Conservation (phyloP, 1,140 invertebrate species). For the Eriocheir sinensis region DNA sequence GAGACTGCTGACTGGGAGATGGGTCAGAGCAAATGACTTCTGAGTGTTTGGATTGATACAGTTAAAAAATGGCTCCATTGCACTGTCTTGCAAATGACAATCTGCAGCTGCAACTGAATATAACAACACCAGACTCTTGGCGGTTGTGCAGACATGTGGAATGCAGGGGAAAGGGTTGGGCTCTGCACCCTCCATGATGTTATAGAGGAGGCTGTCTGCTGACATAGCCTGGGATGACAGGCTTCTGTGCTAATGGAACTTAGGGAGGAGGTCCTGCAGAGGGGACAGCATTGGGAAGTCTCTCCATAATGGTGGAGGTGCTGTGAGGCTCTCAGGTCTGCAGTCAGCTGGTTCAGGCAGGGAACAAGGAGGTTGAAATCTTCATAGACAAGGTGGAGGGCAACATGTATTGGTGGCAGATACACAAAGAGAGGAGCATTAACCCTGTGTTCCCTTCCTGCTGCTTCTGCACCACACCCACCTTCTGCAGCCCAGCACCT, state of each 20-base stretch:
- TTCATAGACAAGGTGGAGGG: constrained; percentile 94
- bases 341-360: constrained; percentile 90
- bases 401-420: constrained; percentile 89
- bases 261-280: constrained; percentile 80
- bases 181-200: constrained; percentile 70
- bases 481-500: constrained; percentile 81
- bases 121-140: constrained; percentile 73
- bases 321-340: constrained; percentile 87
- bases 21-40: constrained; percentile 32
- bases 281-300: constrained; percentile 89
- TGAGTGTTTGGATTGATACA: constrained; percentile 58
- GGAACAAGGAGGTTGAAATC: constrained; percentile 90
- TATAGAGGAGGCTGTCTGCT: constrained; percentile 74
- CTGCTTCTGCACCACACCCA: constrained; percentile 79
- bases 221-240: constrained; percentile 78
- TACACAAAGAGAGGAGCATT: constrained; percentile 88
- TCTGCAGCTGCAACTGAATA: constrained; percentile 74
- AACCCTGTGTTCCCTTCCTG: constrained; percentile 81
- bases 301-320: constrained; percentile 92
- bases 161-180: constrained; percentile 75
- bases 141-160: constrained; percentile 72
- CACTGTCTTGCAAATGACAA: constrained; percentile 62
- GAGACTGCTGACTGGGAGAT: constrained; percentile 12
- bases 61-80: constrained; percentile 62
- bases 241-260: constrained; percentile 80